Percentiles rank a stretch among this genome's conserved stretches.
These are phyloP conservation scores for Galaxea fascicularis DNA, from an alignment of 92 coral and sea anemone genomes.

Conservation along the genomic window DNA sequence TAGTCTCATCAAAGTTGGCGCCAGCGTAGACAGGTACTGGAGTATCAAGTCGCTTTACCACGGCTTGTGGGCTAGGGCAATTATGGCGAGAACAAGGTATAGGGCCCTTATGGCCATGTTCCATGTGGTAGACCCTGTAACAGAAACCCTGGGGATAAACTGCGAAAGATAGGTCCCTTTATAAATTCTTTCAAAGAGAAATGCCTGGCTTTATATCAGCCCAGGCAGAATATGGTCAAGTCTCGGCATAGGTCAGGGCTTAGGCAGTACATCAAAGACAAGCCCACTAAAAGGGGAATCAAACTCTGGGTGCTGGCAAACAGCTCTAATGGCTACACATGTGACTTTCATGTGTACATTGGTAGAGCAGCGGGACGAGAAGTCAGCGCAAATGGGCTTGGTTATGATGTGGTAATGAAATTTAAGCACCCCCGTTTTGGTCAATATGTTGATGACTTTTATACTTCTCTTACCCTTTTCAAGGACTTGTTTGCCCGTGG, in stretches of 20 bases:
- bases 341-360: constrained; percentile 57
- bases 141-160: constrained; percentile 59
- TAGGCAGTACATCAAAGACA: constrained; percentile 68
- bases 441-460: constrained; percentile 66
- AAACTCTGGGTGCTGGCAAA: constrained; percentile 66
- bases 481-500: constrained; percentile 58
- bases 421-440: constrained; percentile 48
- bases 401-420: constrained; percentile 76
- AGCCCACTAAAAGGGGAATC: constrained; percentile 60
- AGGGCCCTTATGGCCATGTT: constrained; percentile 72
- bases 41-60: constrained; percentile 76
- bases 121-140: constrained; percentile 73
- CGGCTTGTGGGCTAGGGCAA: constrained; percentile 78
- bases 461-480: constrained; percentile 60
- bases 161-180: constrained; percentile 61
- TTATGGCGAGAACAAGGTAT: constrained; percentile 43
- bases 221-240: constrained; percentile 71
- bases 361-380: constrained; percentile 69
- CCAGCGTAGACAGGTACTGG: constrained; percentile 68
- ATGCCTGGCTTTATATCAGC: constrained; percentile 69
- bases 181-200: constrained; percentile 59
- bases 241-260: no score
- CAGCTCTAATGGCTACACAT: constrained; percentile 73
- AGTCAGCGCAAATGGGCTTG: no score
- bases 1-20: constrained; percentile 66